phyloP scores from a whole-genome alignment of 2,113 vertebrate genomes.

The Urocitellus parryii region DNA sequence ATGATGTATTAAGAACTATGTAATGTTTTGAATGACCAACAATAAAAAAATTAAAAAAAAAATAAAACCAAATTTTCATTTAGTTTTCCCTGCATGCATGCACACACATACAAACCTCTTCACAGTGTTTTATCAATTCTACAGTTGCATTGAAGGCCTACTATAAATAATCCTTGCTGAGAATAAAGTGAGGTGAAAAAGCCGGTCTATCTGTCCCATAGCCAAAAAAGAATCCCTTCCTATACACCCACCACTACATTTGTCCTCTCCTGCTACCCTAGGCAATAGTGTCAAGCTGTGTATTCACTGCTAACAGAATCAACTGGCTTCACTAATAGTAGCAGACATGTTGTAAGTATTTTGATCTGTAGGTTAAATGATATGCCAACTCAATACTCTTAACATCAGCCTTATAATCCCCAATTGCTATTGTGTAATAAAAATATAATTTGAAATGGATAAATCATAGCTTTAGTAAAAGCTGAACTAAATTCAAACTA shows the following conservation, averaged over 20 bases:
- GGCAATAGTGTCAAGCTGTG: background rate
- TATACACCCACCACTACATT: background rate
- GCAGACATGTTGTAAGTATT: slow-evolving; percentile 51
- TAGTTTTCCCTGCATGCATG: background rate
- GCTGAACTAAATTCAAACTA: slow-evolving; percentile 66
- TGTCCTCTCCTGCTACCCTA: background rate
- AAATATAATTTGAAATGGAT: slow-evolving; percentile 66
- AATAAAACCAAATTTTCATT: slow-evolving; percentile 50
- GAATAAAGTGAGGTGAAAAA: slow-evolving; percentile 22
- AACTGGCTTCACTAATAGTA: background rate
- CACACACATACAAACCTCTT: background rate
- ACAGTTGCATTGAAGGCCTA: background rate
- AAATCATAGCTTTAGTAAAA: slow-evolving; percentile 64
- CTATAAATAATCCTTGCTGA: slow-evolving; percentile 7
- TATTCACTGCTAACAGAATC: slow-evolving; percentile 52
- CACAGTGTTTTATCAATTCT: slow-evolving; percentile 20
- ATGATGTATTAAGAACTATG: no score
- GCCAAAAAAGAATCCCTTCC: slow-evolving; percentile 11
- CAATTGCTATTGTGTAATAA: slow-evolving; percentile 63
- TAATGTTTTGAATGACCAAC: no score
- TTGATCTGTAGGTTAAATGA: slow-evolving; percentile 65
- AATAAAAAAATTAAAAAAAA: no score
- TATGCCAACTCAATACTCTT: slow-evolving; percentile 58
- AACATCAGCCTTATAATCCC: slow-evolving; percentile 55
- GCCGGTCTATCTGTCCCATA: background rate